phyloP scores from a whole-genome alignment of 2,888 invertebrate genomes.

The Lymantria monacha region DNA sequence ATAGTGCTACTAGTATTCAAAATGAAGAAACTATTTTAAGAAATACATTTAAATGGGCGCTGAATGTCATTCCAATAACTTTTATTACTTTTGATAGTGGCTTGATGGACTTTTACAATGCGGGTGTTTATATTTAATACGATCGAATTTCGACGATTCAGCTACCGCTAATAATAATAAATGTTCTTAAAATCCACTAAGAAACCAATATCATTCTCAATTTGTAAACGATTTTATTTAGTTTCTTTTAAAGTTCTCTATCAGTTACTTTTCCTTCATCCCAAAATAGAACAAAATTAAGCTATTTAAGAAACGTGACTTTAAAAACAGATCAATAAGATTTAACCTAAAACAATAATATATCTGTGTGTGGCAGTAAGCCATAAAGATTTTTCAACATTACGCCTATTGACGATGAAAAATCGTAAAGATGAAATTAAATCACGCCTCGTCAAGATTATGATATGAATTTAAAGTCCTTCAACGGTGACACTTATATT shows the following conservation, averaged over 20 bases:
- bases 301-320: slow-evolving; percentile 7
- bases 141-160: too few species aligned
- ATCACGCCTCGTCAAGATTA: slow-evolving; percentile 32
- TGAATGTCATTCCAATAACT: too few species aligned
- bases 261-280: background rate
- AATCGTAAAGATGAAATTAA: slow-evolving; percentile 30
- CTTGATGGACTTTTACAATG: too few species aligned
- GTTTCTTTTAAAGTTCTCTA: background rate
- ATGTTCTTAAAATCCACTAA: too few species aligned
- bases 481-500: slow-evolving; percentile 16
- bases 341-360: slow-evolving; percentile 3
- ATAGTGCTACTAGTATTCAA: too few species aligned
- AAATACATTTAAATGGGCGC: too few species aligned
- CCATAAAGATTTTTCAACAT: slow-evolving; percentile 14
- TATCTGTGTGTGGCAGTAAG: slow-evolving; percentile 14
- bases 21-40: too few species aligned
- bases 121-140: too few species aligned
- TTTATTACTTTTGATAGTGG: too few species aligned
- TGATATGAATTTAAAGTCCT: slow-evolving; percentile 33
- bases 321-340: slow-evolving; percentile 19
- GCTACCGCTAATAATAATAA: too few species aligned
- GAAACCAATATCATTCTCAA: too few species aligned
- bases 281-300: slow-evolving; percentile 12
- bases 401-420: slow-evolving; percentile 12
- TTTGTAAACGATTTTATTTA: background rate